These are phyloP conservation scores for Euwallacea similis DNA, from an alignment of 1,140 invertebrate species.

Conservation along the genomic window DNA sequence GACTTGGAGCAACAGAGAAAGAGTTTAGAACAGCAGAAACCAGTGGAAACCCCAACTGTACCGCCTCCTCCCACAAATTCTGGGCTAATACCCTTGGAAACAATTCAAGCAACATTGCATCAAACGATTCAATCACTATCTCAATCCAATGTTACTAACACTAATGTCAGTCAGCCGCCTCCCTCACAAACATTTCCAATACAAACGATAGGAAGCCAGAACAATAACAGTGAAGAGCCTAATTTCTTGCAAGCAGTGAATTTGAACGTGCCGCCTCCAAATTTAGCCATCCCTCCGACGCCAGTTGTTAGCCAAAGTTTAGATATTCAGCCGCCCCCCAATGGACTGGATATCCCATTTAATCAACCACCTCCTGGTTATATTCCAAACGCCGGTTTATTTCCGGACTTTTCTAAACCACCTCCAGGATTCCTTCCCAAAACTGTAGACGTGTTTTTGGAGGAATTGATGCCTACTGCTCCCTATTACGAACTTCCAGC, in stretches of 20 bases:
- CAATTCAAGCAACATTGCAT: slow-evolving; percentile 46
- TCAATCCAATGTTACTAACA: slow-evolving; percentile 37
- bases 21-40: slow-evolving; percentile 68
- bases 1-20: slow-evolving; percentile 79
- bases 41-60: slow-evolving; percentile 50
- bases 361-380: slow-evolving; percentile 61
- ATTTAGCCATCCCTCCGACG: slow-evolving; percentile 3
- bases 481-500: slow-evolving; percentile 97
- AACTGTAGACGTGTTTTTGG: slow-evolving; percentile 55
- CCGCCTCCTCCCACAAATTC: slow-evolving; percentile 42
- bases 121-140: slow-evolving; percentile 46
- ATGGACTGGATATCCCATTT: slow-evolving; percentile 51
- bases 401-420: slow-evolving; percentile 83
- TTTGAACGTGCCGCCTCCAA: slow-evolving; percentile 32
- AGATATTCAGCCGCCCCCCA: slow-evolving; percentile 39
- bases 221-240: neutral
- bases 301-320: slow-evolving; percentile 8
- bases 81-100: slow-evolving; percentile 44
- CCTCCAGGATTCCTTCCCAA: slow-evolving; percentile 75
- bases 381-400: slow-evolving; percentile 55
- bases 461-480: slow-evolving; percentile 84
- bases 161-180: slow-evolving; percentile 22
- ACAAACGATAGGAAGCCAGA: slow-evolving; percentile 4
- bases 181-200: slow-evolving; percentile 36
- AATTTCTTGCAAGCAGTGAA: neutral